phyloP scores from a whole-genome alignment of 2,888 invertebrate species.

The Leptura quadrifasciata region DNA sequence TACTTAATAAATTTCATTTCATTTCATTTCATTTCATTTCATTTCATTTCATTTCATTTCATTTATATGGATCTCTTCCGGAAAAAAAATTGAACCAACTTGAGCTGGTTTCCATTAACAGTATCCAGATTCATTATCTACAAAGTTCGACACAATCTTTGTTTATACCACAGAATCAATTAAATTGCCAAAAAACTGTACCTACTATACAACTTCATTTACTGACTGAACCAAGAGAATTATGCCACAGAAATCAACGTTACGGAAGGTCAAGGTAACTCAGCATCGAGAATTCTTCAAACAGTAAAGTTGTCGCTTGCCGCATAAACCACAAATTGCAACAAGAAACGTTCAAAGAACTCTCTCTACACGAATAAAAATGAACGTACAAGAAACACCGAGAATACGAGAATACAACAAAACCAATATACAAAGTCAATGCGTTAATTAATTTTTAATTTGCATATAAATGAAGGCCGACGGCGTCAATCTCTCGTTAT shows the following conservation, averaged over 20 bases:
- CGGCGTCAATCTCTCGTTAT: constrained; percentile 1
- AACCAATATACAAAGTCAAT: background rate
- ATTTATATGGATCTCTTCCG: too few relatives aligned
- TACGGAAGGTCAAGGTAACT: background rate
- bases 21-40: too few relatives aligned
- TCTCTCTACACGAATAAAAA: background rate
- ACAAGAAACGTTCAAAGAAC: constrained; percentile 2
- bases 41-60: too few relatives aligned
- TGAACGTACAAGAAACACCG: background rate
- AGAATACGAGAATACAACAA: background rate
- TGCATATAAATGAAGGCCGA: constrained; percentile 19
- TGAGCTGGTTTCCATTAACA: too few relatives aligned
- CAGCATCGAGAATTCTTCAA: background rate
- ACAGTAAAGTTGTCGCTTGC: background rate
- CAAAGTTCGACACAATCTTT: too few relatives aligned
- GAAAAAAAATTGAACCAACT: too few relatives aligned
- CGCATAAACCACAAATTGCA: constrained; percentile 4
- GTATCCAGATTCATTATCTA: too few relatives aligned
- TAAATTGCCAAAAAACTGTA: too few relatives aligned
- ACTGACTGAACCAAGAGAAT: too few relatives aligned
- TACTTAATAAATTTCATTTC: too few relatives aligned
- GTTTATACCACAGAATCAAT: too few relatives aligned
- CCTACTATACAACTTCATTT: too few relatives aligned
- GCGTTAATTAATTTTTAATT: constrained; percentile 28
- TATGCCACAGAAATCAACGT: background rate